Conservation (phyloP, 2,113 vertebrate species). For the Charadrius vociferus region DNA sequence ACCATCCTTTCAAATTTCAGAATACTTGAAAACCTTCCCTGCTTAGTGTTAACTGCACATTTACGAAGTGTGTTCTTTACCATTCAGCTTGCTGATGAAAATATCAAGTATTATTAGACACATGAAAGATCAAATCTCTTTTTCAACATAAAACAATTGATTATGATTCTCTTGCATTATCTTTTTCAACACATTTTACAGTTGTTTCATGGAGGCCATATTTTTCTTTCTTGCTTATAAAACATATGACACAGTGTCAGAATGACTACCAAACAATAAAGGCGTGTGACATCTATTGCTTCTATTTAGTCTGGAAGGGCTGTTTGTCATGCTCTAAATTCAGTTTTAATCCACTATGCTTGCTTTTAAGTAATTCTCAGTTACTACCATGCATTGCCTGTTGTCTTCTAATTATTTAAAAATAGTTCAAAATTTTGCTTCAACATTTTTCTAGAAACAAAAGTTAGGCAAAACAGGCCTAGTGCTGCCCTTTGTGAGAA, state of each 20-base stretch:
- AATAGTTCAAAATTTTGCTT: not conserved
- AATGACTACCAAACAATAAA: not conserved
- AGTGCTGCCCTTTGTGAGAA: not conserved
- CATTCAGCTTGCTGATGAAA: not conserved
- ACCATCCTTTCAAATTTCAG: not conserved
- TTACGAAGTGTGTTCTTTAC: not conserved
- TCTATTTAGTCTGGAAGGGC: not conserved
- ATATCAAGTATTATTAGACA: not conserved
- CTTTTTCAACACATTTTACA: not conserved
- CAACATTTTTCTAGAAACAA: not conserved
- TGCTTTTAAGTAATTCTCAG: not conserved
- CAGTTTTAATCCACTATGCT: not conserved
- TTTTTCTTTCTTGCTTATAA: not conserved
- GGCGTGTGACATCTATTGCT: not conserved
- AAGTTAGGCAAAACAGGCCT: accelerated
- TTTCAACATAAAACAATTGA: not conserved
- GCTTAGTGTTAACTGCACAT: not conserved
- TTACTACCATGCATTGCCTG: not conserved
- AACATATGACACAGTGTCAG: not conserved
- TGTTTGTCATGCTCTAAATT: not conserved
- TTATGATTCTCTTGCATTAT: not conserved
- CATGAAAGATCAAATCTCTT: not conserved
- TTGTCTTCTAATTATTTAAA: not conserved
- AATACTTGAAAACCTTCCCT: not conserved
- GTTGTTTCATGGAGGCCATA: not conserved